phyloP scores from a whole-genome alignment of 2,113 vertebrate genomes.

The Isichthys henryi region DNA sequence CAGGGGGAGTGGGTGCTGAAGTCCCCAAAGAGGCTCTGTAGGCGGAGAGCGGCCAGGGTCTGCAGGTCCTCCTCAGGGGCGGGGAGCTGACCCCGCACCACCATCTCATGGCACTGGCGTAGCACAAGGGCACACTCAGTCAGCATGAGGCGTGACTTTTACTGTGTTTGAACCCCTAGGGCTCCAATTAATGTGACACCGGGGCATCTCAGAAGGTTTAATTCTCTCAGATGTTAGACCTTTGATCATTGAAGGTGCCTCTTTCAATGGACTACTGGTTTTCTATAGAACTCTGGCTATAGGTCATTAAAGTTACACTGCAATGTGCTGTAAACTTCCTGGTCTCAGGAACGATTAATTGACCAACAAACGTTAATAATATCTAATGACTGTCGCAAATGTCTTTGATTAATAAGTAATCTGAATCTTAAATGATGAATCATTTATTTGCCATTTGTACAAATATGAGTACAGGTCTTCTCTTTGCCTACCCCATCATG shows the following conservation, averaged over 20 bases:
- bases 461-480: no score
- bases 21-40: constrained; percentile 79
- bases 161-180: neutral
- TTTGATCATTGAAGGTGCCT: neutral
- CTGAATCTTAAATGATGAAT: neutral
- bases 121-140: neutral
- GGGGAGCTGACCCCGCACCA: constrained; percentile 76
- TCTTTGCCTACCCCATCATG: no score
- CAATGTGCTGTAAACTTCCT: neutral
- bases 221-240: neutral
- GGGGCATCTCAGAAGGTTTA: neutral
- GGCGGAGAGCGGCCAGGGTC: constrained; percentile 74
- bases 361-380: neutral
- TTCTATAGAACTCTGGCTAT: neutral
- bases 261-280: neutral
- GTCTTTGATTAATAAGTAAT: neutral
- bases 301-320: neutral
- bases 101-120: constrained; percentile 79
- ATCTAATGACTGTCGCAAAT: neutral
- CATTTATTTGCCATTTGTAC: no score
- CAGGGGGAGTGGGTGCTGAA: constrained; percentile 69
- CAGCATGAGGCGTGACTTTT: no score
- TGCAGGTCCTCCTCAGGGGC: constrained; percentile 80
- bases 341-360: neutral
- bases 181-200: neutral